Percentiles rank a stretch among this genome's conserved stretches.
These are phyloP conservation scores for Solea solea DNA, from an alignment of 2,113 vertebrate genomes.

Conservation along the genomic window DNA sequence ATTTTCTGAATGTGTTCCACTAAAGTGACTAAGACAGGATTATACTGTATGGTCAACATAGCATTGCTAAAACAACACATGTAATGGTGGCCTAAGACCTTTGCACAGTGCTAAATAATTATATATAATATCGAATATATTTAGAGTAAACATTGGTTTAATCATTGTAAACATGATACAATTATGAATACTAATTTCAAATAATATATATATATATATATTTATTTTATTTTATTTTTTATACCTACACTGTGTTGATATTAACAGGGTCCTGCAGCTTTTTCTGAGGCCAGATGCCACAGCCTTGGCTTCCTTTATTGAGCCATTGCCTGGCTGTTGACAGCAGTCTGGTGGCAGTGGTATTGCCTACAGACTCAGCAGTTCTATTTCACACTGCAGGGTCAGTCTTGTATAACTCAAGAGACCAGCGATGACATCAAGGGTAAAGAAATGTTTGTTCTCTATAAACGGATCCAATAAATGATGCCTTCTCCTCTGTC, in stretches of 20 bases:
- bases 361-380: constrained; percentile 57
- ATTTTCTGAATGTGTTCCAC: too few relatives aligned
- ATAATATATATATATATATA: background rate
- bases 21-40: too few relatives aligned
- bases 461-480: constrained; percentile 56
- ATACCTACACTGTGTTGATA: background rate
- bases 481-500: constrained; percentile 16
- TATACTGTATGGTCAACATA: too few relatives aligned
- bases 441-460: constrained; percentile 63
- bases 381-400: constrained; percentile 58
- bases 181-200: too few relatives aligned
- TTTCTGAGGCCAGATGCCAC: too few relatives aligned
- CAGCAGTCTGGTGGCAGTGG: constrained; percentile 39
- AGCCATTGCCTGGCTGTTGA: constrained; percentile 47
- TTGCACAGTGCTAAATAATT: too few relatives aligned
- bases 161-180: background rate
- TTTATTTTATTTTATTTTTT: background rate
- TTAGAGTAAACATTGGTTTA: background rate
- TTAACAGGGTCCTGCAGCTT: too few relatives aligned
- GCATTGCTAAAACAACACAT: too few relatives aligned
- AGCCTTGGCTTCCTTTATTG: constrained; percentile 59
- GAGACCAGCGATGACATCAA: constrained; percentile 43
- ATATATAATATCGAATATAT: background rate
- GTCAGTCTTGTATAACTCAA: constrained; percentile 60
- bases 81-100: too few relatives aligned